Conservation (phyloP, 1,140 invertebrate genomes). For the Brachionus paranguensis region DNA sequence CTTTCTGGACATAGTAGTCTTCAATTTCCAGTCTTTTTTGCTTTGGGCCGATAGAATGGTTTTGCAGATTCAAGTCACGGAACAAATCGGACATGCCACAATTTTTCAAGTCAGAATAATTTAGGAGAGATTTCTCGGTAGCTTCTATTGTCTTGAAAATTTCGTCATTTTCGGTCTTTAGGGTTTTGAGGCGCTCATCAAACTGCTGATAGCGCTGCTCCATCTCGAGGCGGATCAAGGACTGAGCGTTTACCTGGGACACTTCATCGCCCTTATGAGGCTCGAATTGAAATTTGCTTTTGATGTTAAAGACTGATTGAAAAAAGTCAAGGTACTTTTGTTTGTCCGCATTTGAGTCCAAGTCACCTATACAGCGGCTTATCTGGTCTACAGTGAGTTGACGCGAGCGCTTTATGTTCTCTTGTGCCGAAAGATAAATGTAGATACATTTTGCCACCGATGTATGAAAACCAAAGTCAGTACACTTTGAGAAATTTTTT, state of each 20-base stretch:
- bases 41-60: conserved; percentile 58
- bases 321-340: conserved; percentile 81
- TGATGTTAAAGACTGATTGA: conserved; percentile 79
- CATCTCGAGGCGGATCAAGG: conserved; percentile 43
- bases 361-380: conserved; percentile 67
- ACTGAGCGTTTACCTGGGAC: conserved; percentile 43
- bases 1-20: conserved; percentile 81
- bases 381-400: conserved; percentile 65
- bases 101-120: conserved; percentile 73
- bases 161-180: conserved; percentile 83
- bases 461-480: conserved; percentile 84
- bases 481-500: conserved; percentile 62
- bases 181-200: conserved; percentile 68
- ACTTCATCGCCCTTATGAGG: conserved; percentile 69
- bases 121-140: conserved; percentile 76
- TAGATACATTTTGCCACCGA: conserved; percentile 71
- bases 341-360: conserved; percentile 81
- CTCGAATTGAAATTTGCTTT: conserved; percentile 84
- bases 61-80: conserved; percentile 56
- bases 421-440: conserved; percentile 75
- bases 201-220: conserved; percentile 70
- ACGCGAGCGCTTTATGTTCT: conserved; percentile 69
- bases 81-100: conserved; percentile 68
- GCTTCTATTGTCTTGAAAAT: conserved; percentile 87
- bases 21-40: conserved; percentile 77